phyloP scores from a whole-genome alignment of 2,113 vertebrate genomes.

The Eubucco bourcierii region DNA sequence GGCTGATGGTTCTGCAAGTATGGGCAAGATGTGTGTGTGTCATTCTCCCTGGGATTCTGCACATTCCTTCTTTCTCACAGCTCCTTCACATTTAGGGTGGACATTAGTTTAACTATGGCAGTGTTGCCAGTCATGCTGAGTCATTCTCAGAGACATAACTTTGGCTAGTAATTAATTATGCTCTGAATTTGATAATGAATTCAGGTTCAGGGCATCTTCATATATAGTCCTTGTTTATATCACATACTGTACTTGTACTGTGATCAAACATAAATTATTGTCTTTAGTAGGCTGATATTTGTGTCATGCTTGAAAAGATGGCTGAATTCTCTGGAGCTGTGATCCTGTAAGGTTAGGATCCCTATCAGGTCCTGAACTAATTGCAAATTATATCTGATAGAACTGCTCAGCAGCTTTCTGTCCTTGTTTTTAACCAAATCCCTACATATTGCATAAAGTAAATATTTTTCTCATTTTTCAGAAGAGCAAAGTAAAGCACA shows the following conservation, averaged over 20 bases:
- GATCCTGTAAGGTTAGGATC: not conserved
- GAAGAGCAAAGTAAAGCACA: not conserved
- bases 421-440: not conserved
- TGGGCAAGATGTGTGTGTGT: constrained; percentile 20
- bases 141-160: not conserved
- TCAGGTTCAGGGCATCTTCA: not conserved
- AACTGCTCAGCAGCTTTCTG: not conserved
- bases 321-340: not conserved
- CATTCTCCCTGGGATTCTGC: constrained; percentile 44
- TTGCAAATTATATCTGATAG: not conserved
- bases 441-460: not conserved
- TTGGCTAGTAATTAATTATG: constrained; percentile 14
- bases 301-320: not conserved
- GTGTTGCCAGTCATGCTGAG: not conserved
- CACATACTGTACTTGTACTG: not conserved
- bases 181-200: constrained; percentile 24
- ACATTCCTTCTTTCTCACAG: constrained; percentile 23
- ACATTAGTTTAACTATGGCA: not conserved
- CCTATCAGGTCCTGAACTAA: not conserved
- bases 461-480: not conserved
- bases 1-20: constrained; percentile 39
- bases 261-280: not conserved
- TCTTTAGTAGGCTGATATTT: not conserved
- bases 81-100: not conserved
- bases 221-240: not conserved